A percentile compares a stretch with the other conserved stretches of the same genome.
phyloP scores from a whole-genome alignment of 1,140 invertebrate species.

The Drepana arcuata region DNA sequence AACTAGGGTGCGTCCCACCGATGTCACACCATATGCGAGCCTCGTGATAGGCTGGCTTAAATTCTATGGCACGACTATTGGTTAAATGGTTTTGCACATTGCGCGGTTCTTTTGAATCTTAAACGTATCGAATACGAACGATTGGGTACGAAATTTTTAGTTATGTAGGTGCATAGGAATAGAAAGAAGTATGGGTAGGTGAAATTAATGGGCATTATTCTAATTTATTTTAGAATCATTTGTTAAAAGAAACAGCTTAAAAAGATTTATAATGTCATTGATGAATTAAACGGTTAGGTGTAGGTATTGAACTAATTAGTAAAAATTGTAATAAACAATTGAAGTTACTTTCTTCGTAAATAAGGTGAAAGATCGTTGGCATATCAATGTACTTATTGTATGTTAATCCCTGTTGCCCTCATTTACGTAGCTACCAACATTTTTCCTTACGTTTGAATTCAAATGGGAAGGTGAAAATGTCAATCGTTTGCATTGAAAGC shows the following conservation, averaged over 20 bases:
- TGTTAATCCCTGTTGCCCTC: conserved; percentile 26
- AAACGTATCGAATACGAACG: too few species aligned
- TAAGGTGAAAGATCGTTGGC: conserved; percentile 38
- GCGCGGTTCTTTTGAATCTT: conserved; percentile 32
- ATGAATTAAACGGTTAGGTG: conserved; percentile 1
- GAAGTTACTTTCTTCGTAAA: conserved; percentile 39
- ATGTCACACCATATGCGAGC: conserved; percentile 58
- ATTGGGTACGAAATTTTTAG: too few species aligned
- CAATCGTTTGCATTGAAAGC: too few species aligned
- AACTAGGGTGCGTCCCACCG: conserved; percentile 42
- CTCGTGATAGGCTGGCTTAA: conserved; percentile 36
- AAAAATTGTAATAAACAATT: too few species aligned
- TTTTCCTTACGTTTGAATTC: too few species aligned
- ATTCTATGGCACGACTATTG: conserved; percentile 35
- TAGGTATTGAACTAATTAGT: too few species aligned
- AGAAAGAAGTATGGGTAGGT: too few species aligned
- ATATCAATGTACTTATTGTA: conserved; percentile 37
- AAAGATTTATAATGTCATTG: background rate
- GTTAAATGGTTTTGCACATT: conserved; percentile 12
- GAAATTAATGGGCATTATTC: too few species aligned
- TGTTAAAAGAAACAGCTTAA: too few species aligned
- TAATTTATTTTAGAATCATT: too few species aligned
- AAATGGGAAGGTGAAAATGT: too few species aligned
- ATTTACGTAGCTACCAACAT: conserved; percentile 10
- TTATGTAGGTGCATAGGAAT: too few species aligned